Base-by-base conservation (phyloP, 2,888 invertebrate species). In the Ormia ochracea region DNA sequence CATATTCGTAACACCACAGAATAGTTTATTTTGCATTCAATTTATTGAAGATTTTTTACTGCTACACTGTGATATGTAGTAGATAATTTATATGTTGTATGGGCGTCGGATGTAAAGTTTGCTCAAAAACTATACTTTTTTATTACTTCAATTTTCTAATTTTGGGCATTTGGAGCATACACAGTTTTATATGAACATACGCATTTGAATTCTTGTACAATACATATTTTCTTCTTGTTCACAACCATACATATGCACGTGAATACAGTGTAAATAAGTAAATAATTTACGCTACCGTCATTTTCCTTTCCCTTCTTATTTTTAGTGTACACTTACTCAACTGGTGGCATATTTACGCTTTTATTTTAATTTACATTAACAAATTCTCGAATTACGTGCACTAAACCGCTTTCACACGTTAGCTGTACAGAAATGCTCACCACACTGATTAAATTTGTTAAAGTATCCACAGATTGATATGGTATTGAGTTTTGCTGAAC, bases 261-360 rank as follows among this genome's bases (percentile, higher is more conserved):
- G n/a, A n/a, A n/a, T n/a, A n/a, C n/a, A n/a, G n/a, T n/a, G n/a
- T 23, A 12, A 21, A 38, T 43, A 36, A n/a, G 23, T 7, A 68
- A 36, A 45, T 23, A 9, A 33, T 66, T 78, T 73, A 73, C 68
- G 66, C 73, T 66, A 78, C 66, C 52, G 21, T 59, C 41, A 3
- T 19, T 36, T 56, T 14, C 36, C 31, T 43, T 43, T 9, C 17
- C 31, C 4, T 75, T 41, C 12, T 48, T 23, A 1, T 45, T 70
- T 65, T 70, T 52, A 23, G 21, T n/a, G n/a, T n/a, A n/a, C n/a
- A n/a, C 83, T 82, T 83, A 83, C 83, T 83, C 78, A 68, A 83
- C 81, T 41, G 83, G 83, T 76, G 83, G 80, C 83, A 83, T 82
- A 69, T 78, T 76, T 43, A 50, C 17, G n/a, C 23, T 50, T 41